A percentile compares a stretch with the other conserved stretches of the same genome.
Conservation (phyloP, 2,113 vertebrate genomes). For the Elachura formosa region DNA sequence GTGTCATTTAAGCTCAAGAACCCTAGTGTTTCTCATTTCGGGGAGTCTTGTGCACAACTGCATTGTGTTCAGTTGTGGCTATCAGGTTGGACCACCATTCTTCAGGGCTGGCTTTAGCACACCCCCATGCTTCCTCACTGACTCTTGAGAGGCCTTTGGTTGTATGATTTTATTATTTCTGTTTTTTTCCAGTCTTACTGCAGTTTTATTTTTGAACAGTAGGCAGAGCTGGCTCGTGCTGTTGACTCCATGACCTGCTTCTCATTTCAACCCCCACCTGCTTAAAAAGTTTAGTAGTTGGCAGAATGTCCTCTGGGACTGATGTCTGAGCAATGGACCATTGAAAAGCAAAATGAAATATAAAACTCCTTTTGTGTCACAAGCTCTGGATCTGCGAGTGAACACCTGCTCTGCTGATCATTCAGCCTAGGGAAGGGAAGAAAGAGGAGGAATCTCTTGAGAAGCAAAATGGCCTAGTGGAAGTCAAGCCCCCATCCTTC, state of each 20-base stretch:
- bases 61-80: neutral
- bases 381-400: neutral
- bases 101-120: neutral
- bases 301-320: neutral
- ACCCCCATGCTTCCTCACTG: neutral
- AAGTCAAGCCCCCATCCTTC: neutral
- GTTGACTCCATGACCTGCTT: slow-evolving; percentile 25
- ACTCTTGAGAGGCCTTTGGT: neutral
- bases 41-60: neutral
- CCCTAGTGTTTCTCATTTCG: neutral
- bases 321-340: neutral
- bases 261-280: slow-evolving; percentile 11
- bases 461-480: neutral
- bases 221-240: neutral
- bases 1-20: neutral
- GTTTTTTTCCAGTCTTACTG: neutral
- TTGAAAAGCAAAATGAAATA: slow-evolving; percentile 31
- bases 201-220: slow-evolving; percentile 19
- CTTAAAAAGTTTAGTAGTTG: slow-evolving; percentile 40
- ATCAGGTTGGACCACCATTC: neutral
- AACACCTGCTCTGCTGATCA: neutral
- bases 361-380: neutral
- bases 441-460: neutral
- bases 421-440: neutral
- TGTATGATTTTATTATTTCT: slow-evolving; percentile 18